Evolutionary conservation across 2,888 invertebrate species (phyloP).

Genomic region (Volucella inanis): DNA sequence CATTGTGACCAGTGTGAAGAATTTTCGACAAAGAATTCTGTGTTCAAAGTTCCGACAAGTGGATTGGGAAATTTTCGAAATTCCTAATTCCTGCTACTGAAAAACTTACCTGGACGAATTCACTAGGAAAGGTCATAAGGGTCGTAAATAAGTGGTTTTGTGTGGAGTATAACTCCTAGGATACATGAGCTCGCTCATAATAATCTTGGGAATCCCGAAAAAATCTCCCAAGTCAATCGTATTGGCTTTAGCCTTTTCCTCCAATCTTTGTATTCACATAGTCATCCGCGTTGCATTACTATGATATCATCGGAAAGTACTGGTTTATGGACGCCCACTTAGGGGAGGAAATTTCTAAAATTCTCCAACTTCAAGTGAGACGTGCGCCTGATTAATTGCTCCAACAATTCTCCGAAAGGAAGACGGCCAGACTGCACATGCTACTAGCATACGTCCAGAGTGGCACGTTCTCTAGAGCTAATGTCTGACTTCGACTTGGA

Average conservation of each 20-base stretch:
- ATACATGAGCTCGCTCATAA: not conserved
- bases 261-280: not conserved
- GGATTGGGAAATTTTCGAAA: conserved; percentile 32
- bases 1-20: conserved; percentile 5
- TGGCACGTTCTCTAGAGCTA: conserved; percentile 8
- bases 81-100: conserved; percentile 13
- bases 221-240: conserved; percentile 33
- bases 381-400: conserved; percentile 71
- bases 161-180: not conserved
- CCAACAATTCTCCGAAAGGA: conserved; percentile 57
- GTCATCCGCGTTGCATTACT: conserved; percentile 4
- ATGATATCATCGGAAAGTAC: conserved; percentile 61
- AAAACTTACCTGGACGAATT: conserved; percentile 5
- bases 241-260: not conserved
- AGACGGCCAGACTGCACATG: conserved; percentile 41
- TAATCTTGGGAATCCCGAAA: conserved; percentile 19
- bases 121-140: not conserved
- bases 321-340: conserved; percentile 62
- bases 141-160: conserved; percentile 27
- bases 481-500: conserved; percentile 25
- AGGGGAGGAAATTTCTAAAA: conserved; percentile 57
- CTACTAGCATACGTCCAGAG: conserved; percentile 2
- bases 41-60: conserved; percentile 5
- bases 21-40: conserved; percentile 41
- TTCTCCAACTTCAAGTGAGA: conserved; percentile 67